Conservation (phyloP, 1,140 invertebrate genomes). For the Pachyrhynchus sulphureomaculatus region DNA sequence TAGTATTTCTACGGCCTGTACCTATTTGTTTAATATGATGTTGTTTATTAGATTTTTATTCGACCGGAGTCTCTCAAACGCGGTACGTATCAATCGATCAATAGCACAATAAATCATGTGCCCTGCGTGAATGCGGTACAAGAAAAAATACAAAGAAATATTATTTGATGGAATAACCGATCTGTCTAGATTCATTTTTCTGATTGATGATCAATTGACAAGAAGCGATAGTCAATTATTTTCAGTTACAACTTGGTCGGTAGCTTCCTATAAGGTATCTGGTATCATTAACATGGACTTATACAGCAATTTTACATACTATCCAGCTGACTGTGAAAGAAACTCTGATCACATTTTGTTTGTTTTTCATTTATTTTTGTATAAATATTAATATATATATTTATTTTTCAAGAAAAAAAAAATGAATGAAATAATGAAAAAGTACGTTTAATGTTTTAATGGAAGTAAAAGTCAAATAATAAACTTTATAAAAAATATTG, state of each 20-base stretch:
- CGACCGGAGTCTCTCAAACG: slow-evolving; percentile 15
- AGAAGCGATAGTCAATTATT: slow-evolving; percentile 40
- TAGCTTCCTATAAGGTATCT: slow-evolving; percentile 24
- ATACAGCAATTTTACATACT: slow-evolving; percentile 20
- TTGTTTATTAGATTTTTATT: slow-evolving; percentile 24
- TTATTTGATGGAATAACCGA: slow-evolving; percentile 40
- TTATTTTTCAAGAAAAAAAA: no score
- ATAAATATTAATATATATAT: no score
- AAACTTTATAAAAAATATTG: no score
- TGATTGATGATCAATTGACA: slow-evolving; percentile 45
- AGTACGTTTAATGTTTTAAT: no score
- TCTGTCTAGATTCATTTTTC: slow-evolving; percentile 41
- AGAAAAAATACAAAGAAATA: slow-evolving; percentile 32
- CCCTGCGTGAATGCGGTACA: slow-evolving; percentile 28
- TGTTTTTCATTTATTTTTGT: neutral
- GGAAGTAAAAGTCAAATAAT: no score
- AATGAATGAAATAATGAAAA: no score
- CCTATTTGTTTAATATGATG: neutral
- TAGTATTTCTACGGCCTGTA: no score
- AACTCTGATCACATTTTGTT: slow-evolving; percentile 9
- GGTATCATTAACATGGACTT: slow-evolving; percentile 31
- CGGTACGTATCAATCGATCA: slow-evolving; percentile 33
- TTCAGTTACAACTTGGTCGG: slow-evolving; percentile 26
- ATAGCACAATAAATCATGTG: slow-evolving; percentile 30
- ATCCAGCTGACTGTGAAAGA: slow-evolving; percentile 12